Conservation (phyloP, 1,140 invertebrate species). For the Bilobella aurantiaca region DNA sequence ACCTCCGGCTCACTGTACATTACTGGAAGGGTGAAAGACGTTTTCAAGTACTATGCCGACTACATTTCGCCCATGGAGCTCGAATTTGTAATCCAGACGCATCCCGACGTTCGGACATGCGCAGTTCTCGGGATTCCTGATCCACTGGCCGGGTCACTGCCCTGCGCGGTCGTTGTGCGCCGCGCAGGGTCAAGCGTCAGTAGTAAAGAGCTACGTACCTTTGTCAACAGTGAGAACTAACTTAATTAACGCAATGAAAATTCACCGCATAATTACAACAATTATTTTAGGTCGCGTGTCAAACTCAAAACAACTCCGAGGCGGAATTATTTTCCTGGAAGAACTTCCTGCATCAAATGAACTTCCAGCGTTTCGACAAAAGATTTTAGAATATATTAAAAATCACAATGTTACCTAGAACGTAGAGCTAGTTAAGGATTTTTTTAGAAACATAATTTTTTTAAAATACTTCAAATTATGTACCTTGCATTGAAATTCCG, state of each 20-base stretch:
- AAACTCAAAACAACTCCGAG: neutral
- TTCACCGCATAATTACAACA: neutral
- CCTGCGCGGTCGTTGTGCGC: neutral
- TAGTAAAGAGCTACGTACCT: neutral
- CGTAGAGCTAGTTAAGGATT: neutral
- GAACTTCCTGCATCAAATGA: neutral
- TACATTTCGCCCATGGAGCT: slow-evolving; percentile 1
- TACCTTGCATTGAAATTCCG: no score
- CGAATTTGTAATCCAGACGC: neutral
- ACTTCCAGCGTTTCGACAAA: neutral
- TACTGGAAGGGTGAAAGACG: neutral
- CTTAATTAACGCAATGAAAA: neutral
- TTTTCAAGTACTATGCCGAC: slow-evolving; percentile 7
- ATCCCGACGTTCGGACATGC: slow-evolving; percentile 2
- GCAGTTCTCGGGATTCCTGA: slow-evolving; percentile 3
- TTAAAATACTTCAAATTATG: no score
- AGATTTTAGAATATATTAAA: neutral
- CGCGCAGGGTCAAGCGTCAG: neutral
- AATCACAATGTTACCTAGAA: neutral
- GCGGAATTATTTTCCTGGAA: neutral
- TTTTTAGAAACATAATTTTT: no score
- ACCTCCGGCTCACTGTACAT: neutral
- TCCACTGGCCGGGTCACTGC: neutral
- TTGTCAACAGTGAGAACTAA: neutral
- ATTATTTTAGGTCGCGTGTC: neutral